Evolutionary conservation across 2,888 invertebrate species (phyloP).

Genomic region (Lacanobia wlatinum): DNA sequence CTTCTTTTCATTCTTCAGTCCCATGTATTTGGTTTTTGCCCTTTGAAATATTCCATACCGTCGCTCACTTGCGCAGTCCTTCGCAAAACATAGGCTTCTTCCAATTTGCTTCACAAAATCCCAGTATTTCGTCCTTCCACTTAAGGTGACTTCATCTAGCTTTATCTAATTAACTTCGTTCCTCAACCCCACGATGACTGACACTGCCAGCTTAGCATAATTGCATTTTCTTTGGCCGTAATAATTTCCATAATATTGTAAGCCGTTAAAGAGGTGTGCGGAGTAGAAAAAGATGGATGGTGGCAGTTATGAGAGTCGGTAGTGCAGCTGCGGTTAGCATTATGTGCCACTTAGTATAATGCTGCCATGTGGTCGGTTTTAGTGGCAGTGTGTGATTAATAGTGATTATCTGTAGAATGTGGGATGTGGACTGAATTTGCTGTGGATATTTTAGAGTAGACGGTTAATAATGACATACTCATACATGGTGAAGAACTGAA

Average conservation of each 20-base stretch:
- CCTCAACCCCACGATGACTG: constrained; percentile 30
- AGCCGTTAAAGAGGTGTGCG: constrained; percentile 48
- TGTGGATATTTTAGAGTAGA: constrained; percentile 8
- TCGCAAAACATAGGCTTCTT: neutral
- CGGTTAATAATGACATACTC: neutral
- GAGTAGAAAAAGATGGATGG: constrained; percentile 52
- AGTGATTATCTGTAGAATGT: constrained; percentile 27
- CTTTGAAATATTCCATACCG: neutral
- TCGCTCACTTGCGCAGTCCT: neutral
- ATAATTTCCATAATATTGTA: constrained; percentile 51
- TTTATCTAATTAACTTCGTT: constrained; percentile 29
- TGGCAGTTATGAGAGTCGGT: constrained; percentile 36
- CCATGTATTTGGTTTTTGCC: no score
- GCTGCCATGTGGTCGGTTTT: constrained; percentile 30
- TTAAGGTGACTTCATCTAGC: constrained; percentile 5
- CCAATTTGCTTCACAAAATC: constrained; percentile 20
- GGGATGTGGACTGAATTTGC: constrained; percentile 3
- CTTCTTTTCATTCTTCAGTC: no score
- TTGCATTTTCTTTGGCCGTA: constrained; percentile 43
- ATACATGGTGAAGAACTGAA: neutral
- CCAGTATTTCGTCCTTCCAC: neutral
- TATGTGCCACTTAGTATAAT: constrained; percentile 42
- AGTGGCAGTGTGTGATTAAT: constrained; percentile 15
- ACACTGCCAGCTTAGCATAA: constrained; percentile 47
- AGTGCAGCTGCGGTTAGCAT: constrained; percentile 44